Evolutionary conservation across 2,113 vertebrate genomes (phyloP).

Genomic region (Neogobius melanostomus): DNA sequence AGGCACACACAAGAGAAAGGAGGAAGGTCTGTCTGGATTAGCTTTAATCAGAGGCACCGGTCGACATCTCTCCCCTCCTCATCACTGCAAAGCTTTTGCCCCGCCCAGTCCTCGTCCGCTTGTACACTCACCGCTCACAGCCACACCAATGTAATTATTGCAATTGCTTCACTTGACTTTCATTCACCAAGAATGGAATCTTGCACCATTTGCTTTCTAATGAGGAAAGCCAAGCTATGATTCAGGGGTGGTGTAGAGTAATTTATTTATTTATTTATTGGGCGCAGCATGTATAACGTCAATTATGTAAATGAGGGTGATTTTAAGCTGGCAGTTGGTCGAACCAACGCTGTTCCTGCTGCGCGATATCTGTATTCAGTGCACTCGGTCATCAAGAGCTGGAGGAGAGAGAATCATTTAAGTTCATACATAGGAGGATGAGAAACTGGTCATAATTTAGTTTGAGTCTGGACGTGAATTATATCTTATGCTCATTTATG

Average conservation of each 20-base stretch:
- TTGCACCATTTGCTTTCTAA: conserved; percentile 71
- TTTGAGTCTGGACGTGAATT: no score
- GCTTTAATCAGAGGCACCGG: conserved; percentile 81
- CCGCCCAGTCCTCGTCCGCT: conserved; percentile 17
- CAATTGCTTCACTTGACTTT: conserved; percentile 73
- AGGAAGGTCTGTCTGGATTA: conserved; percentile 77
- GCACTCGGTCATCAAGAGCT: conserved; percentile 28
- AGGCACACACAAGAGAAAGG: conserved; percentile 61
- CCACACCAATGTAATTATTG: conserved; percentile 67
- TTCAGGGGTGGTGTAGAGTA: conserved; percentile 56
- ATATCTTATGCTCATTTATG: no score
- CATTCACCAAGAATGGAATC: conserved; percentile 52
- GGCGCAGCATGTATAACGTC: conserved; percentile 72
- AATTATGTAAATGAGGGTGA: conserved; percentile 74
- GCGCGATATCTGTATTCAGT: conserved; percentile 46
- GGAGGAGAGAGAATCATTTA: conserved; percentile 34
- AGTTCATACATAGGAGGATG: not conserved
- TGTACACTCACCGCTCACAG: conserved; percentile 17
- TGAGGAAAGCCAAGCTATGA: conserved; percentile 66
- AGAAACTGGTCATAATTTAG: no score
- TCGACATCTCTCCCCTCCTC: conserved; percentile 68
- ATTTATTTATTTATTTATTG: conserved; percentile 72
- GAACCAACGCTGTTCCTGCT: conserved; percentile 34
- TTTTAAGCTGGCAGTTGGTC: conserved; percentile 44
- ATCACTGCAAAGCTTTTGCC: conserved; percentile 44